Evolutionary conservation across 1,140 invertebrate genomes (phyloP).

Genomic region (Drosophila kanapiae): DNA sequence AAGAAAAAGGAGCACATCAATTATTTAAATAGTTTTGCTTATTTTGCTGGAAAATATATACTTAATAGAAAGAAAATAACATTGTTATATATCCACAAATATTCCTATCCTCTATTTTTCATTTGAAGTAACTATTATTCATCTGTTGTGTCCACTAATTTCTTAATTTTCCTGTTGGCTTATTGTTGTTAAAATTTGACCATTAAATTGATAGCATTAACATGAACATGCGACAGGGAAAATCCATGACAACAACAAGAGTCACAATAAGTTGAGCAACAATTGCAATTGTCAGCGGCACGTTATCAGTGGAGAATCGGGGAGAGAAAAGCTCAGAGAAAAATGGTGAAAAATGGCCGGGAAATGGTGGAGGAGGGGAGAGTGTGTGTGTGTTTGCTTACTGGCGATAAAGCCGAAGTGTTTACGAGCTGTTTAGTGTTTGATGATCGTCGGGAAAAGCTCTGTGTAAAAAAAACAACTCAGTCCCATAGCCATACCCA

Average conservation of each 20-base stretch:
- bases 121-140: background rate
- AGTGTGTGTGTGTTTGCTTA: background rate
- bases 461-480: constrained; percentile 1
- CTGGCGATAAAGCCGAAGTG: constrained; percentile 73
- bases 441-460: constrained; percentile 37
- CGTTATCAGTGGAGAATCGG: constrained; percentile 54
- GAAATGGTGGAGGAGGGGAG: constrained; percentile 12
- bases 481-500: constrained; percentile 13
- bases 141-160: background rate
- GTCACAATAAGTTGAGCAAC: constrained; percentile 45
- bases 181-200: constrained; percentile 63
- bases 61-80: too few species aligned
- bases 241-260: constrained; percentile 48
- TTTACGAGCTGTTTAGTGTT: constrained; percentile 81
- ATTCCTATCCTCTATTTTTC: background rate
- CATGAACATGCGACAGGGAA: constrained; percentile 41
- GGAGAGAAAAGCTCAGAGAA: background rate
- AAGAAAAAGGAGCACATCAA: too few species aligned
- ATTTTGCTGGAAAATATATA: too few species aligned
- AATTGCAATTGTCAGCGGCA: constrained; percentile 73
- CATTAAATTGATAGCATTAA: constrained; percentile 60
- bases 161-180: constrained; percentile 15
- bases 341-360: constrained; percentile 2
- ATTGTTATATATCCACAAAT: too few species aligned
- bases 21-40: too few species aligned